A percentile compares a stretch with the other conserved stretches of the same genome.
Conservation (phyloP, 2,888 invertebrate genomes). For the Hofmannophila pseudospretella region DNA sequence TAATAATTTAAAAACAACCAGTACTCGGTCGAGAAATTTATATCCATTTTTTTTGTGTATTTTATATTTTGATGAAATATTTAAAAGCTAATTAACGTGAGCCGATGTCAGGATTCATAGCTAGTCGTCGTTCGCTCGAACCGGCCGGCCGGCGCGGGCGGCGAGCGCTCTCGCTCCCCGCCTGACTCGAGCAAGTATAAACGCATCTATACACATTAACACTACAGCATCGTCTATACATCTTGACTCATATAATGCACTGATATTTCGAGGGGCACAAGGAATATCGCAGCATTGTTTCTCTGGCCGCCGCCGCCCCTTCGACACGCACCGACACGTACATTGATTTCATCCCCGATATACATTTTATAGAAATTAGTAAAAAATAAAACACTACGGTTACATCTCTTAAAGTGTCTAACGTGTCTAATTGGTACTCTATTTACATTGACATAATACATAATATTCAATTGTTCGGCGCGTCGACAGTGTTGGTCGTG, state of each 20-base stretch:
- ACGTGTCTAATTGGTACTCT: conserved; percentile 68
- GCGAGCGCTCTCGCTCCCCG: conserved; percentile 23
- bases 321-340: conserved; percentile 27
- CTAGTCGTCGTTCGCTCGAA: conserved; percentile 76
- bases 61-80: conserved; percentile 78
- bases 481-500: conserved; percentile 52
- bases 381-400: conserved; percentile 66
- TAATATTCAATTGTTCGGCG: conserved; percentile 68
- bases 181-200: conserved; percentile 68
- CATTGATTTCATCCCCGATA: conserved; percentile 30
- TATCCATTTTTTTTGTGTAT: conserved; percentile 78
- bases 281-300: conserved; percentile 74
- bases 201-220: conserved; percentile 70
- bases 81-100: conserved; percentile 78
- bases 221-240: conserved; percentile 67
- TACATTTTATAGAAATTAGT: conserved; percentile 50
- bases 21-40: conserved; percentile 77
- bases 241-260: conserved; percentile 72
- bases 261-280: conserved; percentile 74
- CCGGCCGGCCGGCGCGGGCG: conserved; percentile 57
- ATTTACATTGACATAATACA: conserved; percentile 70
- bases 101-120: conserved; percentile 79
- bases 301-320: conserved; percentile 42
- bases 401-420: conserved; percentile 64
- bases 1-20: conserved; percentile 79